These are phyloP conservation scores for Dipodomys stephensi DNA, from an alignment of 2,113 vertebrate genomes.

Conservation along the genomic window DNA sequence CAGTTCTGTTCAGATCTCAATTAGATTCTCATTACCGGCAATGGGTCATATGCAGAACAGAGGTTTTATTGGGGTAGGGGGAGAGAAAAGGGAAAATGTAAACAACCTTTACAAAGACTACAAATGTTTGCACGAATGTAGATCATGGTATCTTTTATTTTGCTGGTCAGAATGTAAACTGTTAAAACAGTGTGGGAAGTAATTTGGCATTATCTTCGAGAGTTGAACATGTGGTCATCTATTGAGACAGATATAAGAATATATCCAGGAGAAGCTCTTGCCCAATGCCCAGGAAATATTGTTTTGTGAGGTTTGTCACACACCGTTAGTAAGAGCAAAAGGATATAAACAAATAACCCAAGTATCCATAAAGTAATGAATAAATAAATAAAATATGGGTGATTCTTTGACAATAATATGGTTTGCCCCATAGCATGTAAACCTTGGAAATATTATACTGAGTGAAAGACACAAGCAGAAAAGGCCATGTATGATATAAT, in stretches of 20 bases:
- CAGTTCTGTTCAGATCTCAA: neutral
- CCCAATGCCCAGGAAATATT: slow-evolving; percentile 13
- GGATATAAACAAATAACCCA: neutral
- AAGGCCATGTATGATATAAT: neutral
- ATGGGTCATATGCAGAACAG: slow-evolving; percentile 34
- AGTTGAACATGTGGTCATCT: slow-evolving; percentile 2
- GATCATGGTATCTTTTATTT: neutral
- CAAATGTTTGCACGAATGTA: neutral
- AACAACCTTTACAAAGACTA: slow-evolving; percentile 25
- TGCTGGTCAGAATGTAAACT: neutral
- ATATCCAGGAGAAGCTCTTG: slow-evolving; percentile 19
- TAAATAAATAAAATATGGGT: slow-evolving; percentile 30
- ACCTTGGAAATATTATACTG: neutral
- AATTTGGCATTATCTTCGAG: slow-evolving; percentile 21
- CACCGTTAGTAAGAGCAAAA: slow-evolving; percentile 4
- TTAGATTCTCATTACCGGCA: slow-evolving; percentile 38
- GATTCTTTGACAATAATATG: neutral
- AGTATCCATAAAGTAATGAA: slow-evolving; percentile 18
- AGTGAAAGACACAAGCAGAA: neutral
- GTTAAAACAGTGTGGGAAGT: neutral
- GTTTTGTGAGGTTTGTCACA: neutral
- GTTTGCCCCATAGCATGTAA: neutral
- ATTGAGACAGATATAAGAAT: slow-evolving; percentile 35
- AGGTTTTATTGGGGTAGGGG: neutral
- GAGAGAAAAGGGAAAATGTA: slow-evolving; percentile 15